phyloP scores from a whole-genome alignment of 2,113 vertebrate species.

The Cercopithecus mona region DNA sequence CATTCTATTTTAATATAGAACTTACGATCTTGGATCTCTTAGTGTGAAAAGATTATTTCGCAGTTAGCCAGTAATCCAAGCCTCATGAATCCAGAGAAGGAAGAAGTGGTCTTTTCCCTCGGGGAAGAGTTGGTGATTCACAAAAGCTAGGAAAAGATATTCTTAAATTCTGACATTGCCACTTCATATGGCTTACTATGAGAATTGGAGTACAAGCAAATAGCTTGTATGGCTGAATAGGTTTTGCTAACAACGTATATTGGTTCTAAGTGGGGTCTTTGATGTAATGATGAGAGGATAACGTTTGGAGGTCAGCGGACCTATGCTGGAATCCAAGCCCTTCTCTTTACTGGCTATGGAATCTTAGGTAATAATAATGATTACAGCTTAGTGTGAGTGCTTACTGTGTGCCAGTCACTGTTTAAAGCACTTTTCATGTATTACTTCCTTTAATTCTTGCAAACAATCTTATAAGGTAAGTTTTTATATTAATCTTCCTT shows the following conservation, averaged over 20 bases:
- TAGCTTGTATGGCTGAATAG: slow-evolving; percentile 31
- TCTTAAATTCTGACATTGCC: neutral
- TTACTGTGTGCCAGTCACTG: neutral
- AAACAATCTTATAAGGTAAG: neutral
- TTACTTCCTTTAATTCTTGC: slow-evolving; percentile 19
- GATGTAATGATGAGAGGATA: slow-evolving; percentile 15
- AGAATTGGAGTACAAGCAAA: slow-evolving; percentile 31
- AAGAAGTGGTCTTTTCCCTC: neutral
- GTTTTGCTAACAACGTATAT: neutral
- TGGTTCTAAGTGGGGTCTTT: slow-evolving; percentile 5
- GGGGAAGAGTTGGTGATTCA: neutral
- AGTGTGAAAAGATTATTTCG: neutral
- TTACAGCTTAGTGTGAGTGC: neutral
- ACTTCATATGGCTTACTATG: neutral
- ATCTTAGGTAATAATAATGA: slow-evolving; percentile 26
- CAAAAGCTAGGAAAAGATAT: neutral
- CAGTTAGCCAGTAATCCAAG: neutral
- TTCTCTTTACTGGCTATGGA: slow-evolving; percentile 10
- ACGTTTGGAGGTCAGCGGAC: neutral
- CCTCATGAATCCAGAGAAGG: neutral
- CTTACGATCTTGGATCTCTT: neutral
- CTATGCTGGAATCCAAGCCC: neutral
- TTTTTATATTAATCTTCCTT: slow-evolving; percentile 29
- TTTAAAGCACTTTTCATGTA: neutral
- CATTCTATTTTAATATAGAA: slow-evolving; percentile 28